These are phyloP conservation scores for Operophtera brumata DNA, from an alignment of 2,888 invertebrate species.

Conservation along the genomic window DNA sequence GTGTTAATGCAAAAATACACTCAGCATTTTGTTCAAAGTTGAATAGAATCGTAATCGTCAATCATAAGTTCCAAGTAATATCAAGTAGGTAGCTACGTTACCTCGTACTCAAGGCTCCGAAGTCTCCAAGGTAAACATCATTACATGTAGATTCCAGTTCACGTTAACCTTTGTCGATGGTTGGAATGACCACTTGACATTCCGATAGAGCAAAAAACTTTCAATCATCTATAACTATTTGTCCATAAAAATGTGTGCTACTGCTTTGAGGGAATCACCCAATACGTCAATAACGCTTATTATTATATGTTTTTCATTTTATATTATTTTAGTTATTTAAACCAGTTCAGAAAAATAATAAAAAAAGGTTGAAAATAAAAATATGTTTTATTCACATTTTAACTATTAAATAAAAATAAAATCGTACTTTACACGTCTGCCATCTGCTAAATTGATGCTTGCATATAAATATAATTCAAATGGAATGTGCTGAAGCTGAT, in stretches of 20 bases:
- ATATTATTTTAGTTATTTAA: too few relatives aligned
- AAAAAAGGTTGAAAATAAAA: constrained; percentile 10
- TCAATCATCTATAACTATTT: constrained; percentile 4
- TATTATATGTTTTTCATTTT: too few relatives aligned
- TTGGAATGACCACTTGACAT: constrained; percentile 14
- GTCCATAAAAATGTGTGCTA: not conserved
- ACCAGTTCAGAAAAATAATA: not conserved
- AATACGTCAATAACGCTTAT: too few relatives aligned
- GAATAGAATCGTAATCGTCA: too few relatives aligned
- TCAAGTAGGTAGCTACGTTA: constrained; percentile 21
- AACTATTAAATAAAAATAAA: constrained; percentile 12
- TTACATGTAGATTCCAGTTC: constrained; percentile 35
- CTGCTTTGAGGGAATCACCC: not conserved
- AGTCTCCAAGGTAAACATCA: constrained; percentile 43
- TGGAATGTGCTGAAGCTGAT: constrained; percentile 74
- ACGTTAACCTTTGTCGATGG: constrained; percentile 29
- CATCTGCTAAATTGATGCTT: constrained; percentile 75
- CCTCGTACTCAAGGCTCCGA: constrained; percentile 19
- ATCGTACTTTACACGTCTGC: constrained; percentile 52
- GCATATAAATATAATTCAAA: constrained; percentile 74
- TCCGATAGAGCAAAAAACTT: constrained; percentile 9
- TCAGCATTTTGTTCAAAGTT: too few relatives aligned
- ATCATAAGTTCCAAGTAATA: constrained; percentile 12
- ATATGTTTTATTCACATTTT: constrained; percentile 19
- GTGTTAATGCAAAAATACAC: too few relatives aligned